Percentiles rank a stretch among this genome's conserved stretches.
Evolutionary conservation across 2,797 vertebrate species (phyloP).

Genomic region (Microctenopoma stevenorrisi): DNA sequence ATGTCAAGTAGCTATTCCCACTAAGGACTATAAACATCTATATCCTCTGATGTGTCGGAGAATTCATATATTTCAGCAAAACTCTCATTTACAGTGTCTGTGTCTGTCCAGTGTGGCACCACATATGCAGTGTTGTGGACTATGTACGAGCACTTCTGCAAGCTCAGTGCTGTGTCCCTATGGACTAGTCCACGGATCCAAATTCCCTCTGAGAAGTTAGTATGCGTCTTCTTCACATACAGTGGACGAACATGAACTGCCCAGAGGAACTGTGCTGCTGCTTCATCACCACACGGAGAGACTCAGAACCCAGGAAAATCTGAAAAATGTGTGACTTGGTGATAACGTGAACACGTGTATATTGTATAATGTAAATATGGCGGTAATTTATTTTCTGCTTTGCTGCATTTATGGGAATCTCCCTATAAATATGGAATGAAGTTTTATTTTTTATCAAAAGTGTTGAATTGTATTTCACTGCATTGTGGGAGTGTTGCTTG

Average conservation of each 20-base stretch:
- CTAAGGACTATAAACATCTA: slow-evolving; percentile 48
- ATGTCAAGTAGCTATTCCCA: slow-evolving; percentile 61
- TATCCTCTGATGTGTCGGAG: slow-evolving; percentile 46
- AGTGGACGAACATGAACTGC: slow-evolving; percentile 21
- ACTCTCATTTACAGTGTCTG: slow-evolving; percentile 39
- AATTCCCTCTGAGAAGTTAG: slow-evolving; percentile 22
- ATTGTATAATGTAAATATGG: slow-evolving; percentile 77
- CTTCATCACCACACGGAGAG: slow-evolving; percentile 41
- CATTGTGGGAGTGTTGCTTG: slow-evolving; percentile 51
- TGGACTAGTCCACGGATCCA: slow-evolving; percentile 38
- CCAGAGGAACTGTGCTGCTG: slow-evolving; percentile 57
- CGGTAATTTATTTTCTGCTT: slow-evolving; percentile 78
- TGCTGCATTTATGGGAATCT: slow-evolving; percentile 70
- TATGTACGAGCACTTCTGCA: slow-evolving; percentile 45
- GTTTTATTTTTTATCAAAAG: slow-evolving; percentile 72
- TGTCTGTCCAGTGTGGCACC: slow-evolving; percentile 55
- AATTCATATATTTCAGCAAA: slow-evolving; percentile 44
- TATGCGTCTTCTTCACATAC: slow-evolving; percentile 37
- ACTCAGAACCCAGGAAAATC: slow-evolving; percentile 34
- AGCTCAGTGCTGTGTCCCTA: slow-evolving; percentile 37
- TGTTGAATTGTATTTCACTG: slow-evolving; percentile 75
- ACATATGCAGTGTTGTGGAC: slow-evolving; percentile 45
- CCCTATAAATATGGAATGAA: slow-evolving; percentile 67
- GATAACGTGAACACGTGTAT: slow-evolving; percentile 58
- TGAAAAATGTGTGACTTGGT: slow-evolving; percentile 47